phyloP scores from a whole-genome alignment of 2,888 invertebrate genomes.

The Scaptomyza tumidula region DNA sequence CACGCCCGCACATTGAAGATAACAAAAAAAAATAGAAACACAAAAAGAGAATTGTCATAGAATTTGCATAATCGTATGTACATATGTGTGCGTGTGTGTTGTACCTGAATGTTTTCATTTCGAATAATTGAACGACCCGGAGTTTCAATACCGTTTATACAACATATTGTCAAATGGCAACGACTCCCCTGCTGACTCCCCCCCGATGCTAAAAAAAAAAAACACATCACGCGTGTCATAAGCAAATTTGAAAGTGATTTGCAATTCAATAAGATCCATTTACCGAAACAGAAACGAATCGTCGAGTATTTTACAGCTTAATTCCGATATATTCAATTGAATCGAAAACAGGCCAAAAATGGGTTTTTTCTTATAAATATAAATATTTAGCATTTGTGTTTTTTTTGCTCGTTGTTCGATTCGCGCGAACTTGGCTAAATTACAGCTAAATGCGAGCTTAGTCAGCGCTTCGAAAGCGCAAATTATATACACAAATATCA shows the following conservation, averaged over 20 bases:
- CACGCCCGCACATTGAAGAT: slow-evolving; percentile 60
- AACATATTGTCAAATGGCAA: slow-evolving; percentile 24
- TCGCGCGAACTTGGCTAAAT: slow-evolving; percentile 70
- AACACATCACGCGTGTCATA: slow-evolving; percentile 35
- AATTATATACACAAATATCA: slow-evolving; percentile 37
- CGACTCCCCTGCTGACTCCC: neutral
- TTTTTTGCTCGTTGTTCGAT: slow-evolving; percentile 27
- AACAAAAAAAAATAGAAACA: slow-evolving; percentile 17
- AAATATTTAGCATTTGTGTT: no score
- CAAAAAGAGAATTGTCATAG: slow-evolving; percentile 40
- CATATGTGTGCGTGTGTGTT: neutral
- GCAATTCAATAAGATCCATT: slow-evolving; percentile 61
- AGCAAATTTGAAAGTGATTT: slow-evolving; percentile 53
- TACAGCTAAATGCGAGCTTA: slow-evolving; percentile 63
- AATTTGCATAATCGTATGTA: slow-evolving; percentile 43
- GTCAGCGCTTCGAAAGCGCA: slow-evolving; percentile 59
- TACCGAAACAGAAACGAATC: slow-evolving; percentile 23
- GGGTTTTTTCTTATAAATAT: slow-evolving; percentile 24
- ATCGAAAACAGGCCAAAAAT: slow-evolving; percentile 39
- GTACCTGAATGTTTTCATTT: slow-evolving; percentile 35
- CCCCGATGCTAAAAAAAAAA: no score
- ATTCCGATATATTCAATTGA: slow-evolving; percentile 55
- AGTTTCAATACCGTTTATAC: slow-evolving; percentile 14
- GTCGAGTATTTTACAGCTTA: slow-evolving; percentile 27
- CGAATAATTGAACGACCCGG: slow-evolving; percentile 34